A percentile compares a stretch with the other conserved stretches of the same genome.
Conservation (phyloP, 1,140 invertebrate species). For the Zaprionus tsacasi region DNA sequence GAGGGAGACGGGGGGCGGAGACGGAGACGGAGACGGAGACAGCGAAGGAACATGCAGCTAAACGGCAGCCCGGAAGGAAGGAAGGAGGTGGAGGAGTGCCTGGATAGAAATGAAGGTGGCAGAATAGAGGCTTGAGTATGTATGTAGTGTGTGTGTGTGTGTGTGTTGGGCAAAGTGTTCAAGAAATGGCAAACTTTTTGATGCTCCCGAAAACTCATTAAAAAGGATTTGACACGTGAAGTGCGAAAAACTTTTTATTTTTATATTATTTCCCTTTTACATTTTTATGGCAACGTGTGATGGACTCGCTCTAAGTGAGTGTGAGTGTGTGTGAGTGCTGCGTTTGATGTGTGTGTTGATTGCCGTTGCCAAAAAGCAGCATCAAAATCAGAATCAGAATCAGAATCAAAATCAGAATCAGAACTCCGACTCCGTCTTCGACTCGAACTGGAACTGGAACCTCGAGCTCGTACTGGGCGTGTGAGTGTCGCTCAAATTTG, state of each 20-base stretch:
- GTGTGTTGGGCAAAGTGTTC: constrained; percentile 54
- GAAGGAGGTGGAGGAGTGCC: background rate
- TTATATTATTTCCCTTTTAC: constrained; percentile 83
- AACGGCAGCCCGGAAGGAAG: constrained; percentile 3
- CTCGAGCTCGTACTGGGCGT: constrained; percentile 10
- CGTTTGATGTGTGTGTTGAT: constrained; percentile 75
- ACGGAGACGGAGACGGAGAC: constrained; percentile 12
- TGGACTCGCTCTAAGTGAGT: constrained; percentile 29
- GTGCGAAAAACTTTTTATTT: constrained; percentile 81
- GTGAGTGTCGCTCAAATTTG: constrained; percentile 72
- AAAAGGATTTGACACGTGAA: constrained; percentile 84
- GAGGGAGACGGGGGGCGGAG: constrained; percentile 24
- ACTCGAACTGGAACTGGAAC: constrained; percentile 1
- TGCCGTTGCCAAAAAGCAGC: constrained; percentile 63
- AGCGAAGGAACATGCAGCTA: constrained; percentile 1
- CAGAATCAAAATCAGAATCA: constrained; percentile 7
- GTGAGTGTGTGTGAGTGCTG: constrained; percentile 33
- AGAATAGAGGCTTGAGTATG: constrained; percentile 7
- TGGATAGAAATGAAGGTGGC: constrained; percentile 15
- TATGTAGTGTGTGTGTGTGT: background rate
- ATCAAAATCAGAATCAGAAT: constrained; percentile 58
- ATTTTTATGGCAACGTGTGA: constrained; percentile 82
- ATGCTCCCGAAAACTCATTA: constrained; percentile 83
- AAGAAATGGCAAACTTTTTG: constrained; percentile 83
- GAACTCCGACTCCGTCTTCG: background rate